A percentile compares a stretch with the other conserved stretches of the same genome.
These are phyloP conservation scores for Sogatella furcifera DNA, from an alignment of 1,140 invertebrate species.

Conservation along the genomic window DNA sequence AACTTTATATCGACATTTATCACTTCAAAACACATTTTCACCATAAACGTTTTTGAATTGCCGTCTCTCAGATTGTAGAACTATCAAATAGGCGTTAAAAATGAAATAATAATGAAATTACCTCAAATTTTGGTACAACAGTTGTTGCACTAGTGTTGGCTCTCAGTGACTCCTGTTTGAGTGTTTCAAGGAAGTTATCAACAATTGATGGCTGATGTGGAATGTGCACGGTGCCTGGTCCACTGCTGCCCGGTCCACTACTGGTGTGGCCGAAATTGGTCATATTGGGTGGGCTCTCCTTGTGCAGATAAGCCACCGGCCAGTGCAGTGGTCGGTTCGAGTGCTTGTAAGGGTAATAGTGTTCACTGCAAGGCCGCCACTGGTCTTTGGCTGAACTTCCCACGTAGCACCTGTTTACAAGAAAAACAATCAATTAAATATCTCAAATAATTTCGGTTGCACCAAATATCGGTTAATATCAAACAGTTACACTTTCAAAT, in stretches of 20 bases:
- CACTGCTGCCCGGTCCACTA: too few relatives aligned
- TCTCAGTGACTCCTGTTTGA: not conserved
- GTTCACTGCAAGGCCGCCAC: slow-evolving; percentile 72
- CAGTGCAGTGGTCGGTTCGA: slow-evolving; percentile 40
- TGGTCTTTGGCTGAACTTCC: slow-evolving; percentile 52
- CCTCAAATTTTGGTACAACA: slow-evolving; percentile 1
- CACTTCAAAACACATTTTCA: too few relatives aligned
- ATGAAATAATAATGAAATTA: not conserved
- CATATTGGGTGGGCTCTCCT: slow-evolving; percentile 44
- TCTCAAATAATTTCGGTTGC: not conserved
- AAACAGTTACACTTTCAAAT: too few relatives aligned
- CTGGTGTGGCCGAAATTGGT: slow-evolving; percentile 12
- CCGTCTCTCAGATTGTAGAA: too few relatives aligned
- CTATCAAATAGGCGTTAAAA: slow-evolving; percentile 5
- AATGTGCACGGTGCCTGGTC: not conserved
- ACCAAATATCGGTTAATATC: too few relatives aligned
- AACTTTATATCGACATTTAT: too few relatives aligned
- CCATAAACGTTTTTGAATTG: too few relatives aligned
- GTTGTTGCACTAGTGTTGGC: not conserved
- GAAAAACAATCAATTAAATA: not conserved
- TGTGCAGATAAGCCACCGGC: slow-evolving; percentile 55
- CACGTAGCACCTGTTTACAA: slow-evolving; percentile 57
- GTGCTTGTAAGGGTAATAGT: slow-evolving; percentile 49
- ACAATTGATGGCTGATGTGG: slow-evolving; percentile 18
- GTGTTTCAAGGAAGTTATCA: slow-evolving; percentile 8